Conservation (phyloP, 2,113 vertebrate genomes). For the Nerophis ophidion region DNA sequence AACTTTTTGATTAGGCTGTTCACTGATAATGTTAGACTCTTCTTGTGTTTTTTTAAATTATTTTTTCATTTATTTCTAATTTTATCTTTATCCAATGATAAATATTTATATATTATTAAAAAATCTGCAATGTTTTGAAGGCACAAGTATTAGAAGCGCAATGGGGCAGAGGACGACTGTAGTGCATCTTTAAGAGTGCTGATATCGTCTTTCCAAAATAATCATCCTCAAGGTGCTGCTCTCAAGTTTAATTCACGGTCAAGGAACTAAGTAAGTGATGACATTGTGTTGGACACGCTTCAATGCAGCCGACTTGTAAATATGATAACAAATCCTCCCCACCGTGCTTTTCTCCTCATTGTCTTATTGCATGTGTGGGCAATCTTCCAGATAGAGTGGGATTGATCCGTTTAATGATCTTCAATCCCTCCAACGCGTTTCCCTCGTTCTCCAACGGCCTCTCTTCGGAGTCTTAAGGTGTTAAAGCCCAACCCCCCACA, state of each 20-base stretch:
- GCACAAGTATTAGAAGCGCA: too few relatives aligned
- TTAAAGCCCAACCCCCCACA: constrained; percentile 31
- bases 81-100: too few relatives aligned
- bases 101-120: not conserved
- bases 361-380: constrained; percentile 63
- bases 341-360: constrained; percentile 42
- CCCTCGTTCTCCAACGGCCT: constrained; percentile 49
- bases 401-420: constrained; percentile 67
- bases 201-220: not conserved
- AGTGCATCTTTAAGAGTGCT: too few relatives aligned
- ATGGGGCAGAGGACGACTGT: too few relatives aligned
- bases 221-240: not conserved
- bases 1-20: too few relatives aligned
- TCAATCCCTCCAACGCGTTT: constrained; percentile 48
- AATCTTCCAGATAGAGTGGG: constrained; percentile 61
- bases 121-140: not conserved
- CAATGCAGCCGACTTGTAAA: constrained; percentile 56
- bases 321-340: constrained; percentile 53
- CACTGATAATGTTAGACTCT: too few relatives aligned
- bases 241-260: not conserved
- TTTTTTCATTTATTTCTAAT: too few relatives aligned
- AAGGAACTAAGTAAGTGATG: constrained; percentile 12
- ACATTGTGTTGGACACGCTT: constrained; percentile 18
- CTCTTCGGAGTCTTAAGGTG: constrained; percentile 38
- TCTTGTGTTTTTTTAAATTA: too few relatives aligned